phyloP scores from a whole-genome alignment of 2,888 invertebrate genomes.

The Antheraea yamamai region DNA sequence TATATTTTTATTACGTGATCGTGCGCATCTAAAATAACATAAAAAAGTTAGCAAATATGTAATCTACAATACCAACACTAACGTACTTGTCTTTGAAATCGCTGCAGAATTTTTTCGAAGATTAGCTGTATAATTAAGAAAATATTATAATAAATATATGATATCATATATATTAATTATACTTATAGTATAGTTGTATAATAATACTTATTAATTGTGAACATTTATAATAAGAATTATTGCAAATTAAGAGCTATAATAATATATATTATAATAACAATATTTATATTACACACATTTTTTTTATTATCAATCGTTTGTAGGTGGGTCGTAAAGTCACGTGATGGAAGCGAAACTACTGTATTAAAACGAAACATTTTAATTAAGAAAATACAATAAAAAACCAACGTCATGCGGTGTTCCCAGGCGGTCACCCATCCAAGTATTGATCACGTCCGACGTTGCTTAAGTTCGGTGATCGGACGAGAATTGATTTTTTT shows the following conservation, averaged over 20 bases:
- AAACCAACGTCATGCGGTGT: constrained; percentile 67
- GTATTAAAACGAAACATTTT: too few relatives aligned
- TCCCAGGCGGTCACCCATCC: constrained; percentile 77
- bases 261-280: too few relatives aligned
- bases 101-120: constrained; percentile 61
- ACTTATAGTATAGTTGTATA: not conserved
- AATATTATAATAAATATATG: not conserved
- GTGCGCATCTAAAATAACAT: not conserved
- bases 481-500: too few relatives aligned
- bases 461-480: constrained; percentile 53
- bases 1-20: not conserved
- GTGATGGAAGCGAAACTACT: too few relatives aligned
- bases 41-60: constrained; percentile 5
- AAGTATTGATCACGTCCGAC: constrained; percentile 77
- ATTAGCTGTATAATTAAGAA: constrained; percentile 61
- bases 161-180: not conserved
- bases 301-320: too few relatives aligned
- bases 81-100: constrained; percentile 67
- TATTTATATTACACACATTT: too few relatives aligned
- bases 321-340: too few relatives aligned
- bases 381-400: constrained; percentile 22
- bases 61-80: constrained; percentile 54
- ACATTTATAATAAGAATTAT: too few relatives aligned
- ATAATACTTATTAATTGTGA: not conserved
- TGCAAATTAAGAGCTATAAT: too few relatives aligned